A percentile compares a stretch with the other conserved stretches of the same genome.
These are phyloP conservation scores for pig (Sus scrofa) DNA, from an alignment of 2,113 vertebrate species.

Conservation along the genomic window T2T-Sscrofa CM000813.6:118102001-118102500, in stretches of 20 bases:
- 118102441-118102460: background rate
- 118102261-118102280: background rate
- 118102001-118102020: background rate
- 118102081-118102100: background rate
- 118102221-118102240: background rate
- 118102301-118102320: background rate
- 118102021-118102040: background rate
- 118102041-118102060: background rate
- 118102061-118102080: background rate
- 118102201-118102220: background rate
- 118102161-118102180: background rate
- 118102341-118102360: background rate
- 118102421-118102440: background rate
- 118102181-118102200: background rate
- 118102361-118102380: background rate
- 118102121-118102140: background rate
- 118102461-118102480: background rate
- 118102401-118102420: background rate
- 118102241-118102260: background rate
- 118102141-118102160: background rate
- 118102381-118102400: background rate
- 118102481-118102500: background rate
- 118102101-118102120: background rate
- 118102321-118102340: background rate
- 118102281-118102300: background rate